A percentile compares a stretch with the other conserved stretches of the same genome.
phyloP scores from a whole-genome alignment of 2,113 vertebrate species.

The Sceloporus undulatus region DNA sequence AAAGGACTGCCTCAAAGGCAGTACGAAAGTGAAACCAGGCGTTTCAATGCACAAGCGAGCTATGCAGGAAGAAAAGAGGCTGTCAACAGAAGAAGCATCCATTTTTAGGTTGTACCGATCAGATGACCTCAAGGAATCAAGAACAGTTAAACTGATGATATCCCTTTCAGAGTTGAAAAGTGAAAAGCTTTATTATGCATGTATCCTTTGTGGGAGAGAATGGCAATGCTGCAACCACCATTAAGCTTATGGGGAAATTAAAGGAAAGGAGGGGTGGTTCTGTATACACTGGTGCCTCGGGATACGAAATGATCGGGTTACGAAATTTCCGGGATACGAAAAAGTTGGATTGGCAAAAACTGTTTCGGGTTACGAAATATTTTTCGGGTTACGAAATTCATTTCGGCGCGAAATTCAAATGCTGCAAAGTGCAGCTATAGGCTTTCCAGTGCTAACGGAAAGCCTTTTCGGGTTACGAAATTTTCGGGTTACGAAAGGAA shows the following conservation, averaged over 20 bases:
- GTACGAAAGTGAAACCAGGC: slow-evolving; percentile 19
- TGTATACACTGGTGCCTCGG: too few species aligned
- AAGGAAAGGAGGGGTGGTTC: background rate
- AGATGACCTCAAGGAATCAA: background rate
- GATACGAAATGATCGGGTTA: too few species aligned
- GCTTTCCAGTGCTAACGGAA: too few species aligned
- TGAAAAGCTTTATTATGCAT: background rate
- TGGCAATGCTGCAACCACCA: background rate
- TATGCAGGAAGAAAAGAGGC: background rate
- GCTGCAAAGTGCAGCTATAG: too few species aligned
- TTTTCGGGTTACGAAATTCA: too few species aligned
- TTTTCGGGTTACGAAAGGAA: too few species aligned
- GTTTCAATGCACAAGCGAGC: background rate
- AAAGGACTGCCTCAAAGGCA: background rate
- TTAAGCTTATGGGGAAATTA: background rate
- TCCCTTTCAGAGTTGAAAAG: background rate
- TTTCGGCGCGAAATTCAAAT: too few species aligned
- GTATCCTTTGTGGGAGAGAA: background rate
- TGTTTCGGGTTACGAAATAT: too few species aligned
- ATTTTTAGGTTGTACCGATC: background rate
- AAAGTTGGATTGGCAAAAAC: too few species aligned
- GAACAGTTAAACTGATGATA: background rate
- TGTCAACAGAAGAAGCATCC: background rate
- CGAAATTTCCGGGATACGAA: too few species aligned
- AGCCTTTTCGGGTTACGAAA: too few species aligned